Evolutionary conservation across 2,888 invertebrate species (phyloP).

Genomic region (Andrena bucephala): DNA sequence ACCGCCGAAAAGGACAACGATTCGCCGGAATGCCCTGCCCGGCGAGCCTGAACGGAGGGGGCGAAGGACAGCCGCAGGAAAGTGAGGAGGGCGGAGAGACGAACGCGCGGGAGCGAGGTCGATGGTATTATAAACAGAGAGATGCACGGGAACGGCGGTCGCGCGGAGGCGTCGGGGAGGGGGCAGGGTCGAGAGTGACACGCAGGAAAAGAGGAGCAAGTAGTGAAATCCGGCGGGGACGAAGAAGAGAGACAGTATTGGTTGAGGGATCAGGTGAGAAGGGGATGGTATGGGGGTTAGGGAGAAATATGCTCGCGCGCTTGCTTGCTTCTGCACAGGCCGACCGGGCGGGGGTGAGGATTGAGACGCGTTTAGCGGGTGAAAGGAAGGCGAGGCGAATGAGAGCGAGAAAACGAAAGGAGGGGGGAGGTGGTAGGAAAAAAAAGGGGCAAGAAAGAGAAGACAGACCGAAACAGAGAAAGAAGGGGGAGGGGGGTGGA

Average conservation of each 20-base stretch:
- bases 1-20: too few species aligned
- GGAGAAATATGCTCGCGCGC: conserved; percentile 62
- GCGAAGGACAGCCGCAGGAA: background rate
- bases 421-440: background rate
- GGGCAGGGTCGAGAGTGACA: conserved; percentile 19
- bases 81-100: too few species aligned
- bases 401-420: conserved; percentile 44
- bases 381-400: conserved; percentile 35
- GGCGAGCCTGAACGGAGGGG: too few species aligned
- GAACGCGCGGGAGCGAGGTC: background rate
- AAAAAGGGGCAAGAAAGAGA: conserved; percentile 30
- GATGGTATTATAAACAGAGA: conserved; percentile 14
- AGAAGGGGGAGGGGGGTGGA: conserved; percentile 1
- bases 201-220: background rate
- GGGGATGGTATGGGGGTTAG: conserved; percentile 54
- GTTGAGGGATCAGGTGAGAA: conserved; percentile 59
- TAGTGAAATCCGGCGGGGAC: background rate
- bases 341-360: conserved; percentile 28
- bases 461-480: conserved; percentile 21
- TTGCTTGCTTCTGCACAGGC: conserved; percentile 41
- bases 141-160: background rate
- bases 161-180: background rate
- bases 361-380: conserved; percentile 46
- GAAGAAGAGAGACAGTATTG: conserved; percentile 43
- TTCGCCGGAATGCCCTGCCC: too few species aligned